These are phyloP conservation scores for Parochlus steinenii DNA, from an alignment of 2,888 invertebrate species.

Conservation along the genomic window DNA sequence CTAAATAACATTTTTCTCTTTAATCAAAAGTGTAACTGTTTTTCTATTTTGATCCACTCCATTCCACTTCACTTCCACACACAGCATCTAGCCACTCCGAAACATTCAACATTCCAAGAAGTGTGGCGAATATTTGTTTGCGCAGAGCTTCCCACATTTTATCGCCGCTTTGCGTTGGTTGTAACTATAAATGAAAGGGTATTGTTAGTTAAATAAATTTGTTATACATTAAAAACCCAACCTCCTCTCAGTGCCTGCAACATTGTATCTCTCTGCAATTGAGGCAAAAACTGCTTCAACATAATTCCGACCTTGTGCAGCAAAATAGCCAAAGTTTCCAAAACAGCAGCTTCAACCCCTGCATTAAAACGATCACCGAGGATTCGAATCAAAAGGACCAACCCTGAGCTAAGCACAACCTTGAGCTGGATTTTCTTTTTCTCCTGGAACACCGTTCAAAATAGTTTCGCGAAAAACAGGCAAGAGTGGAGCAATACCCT, in stretches of 20 bases:
- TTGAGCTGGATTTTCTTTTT: slow-evolving; percentile 89
- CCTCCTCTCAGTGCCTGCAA: slow-evolving; percentile 76
- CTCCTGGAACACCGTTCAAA: slow-evolving; percentile 84
- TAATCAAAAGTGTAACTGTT: too few species aligned
- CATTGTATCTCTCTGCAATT: slow-evolving; percentile 94
- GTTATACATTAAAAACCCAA: too few species aligned
- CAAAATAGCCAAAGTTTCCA: slow-evolving; percentile 85
- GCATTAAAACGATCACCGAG: slow-evolving; percentile 89
- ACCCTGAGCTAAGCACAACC: slow-evolving; percentile 93
- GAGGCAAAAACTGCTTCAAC: slow-evolving; percentile 95
- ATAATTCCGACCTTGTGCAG: slow-evolving; percentile 85
- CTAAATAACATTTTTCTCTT: too few species aligned
- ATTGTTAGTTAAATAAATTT: too few species aligned
- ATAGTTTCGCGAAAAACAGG: slow-evolving; percentile 94
- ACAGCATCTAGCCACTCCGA: slow-evolving; percentile 80
- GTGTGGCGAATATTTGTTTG: slow-evolving; percentile 51
- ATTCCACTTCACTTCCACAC: too few species aligned
- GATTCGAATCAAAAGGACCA: slow-evolving; percentile 94
- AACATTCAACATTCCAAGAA: slow-evolving; percentile 50
- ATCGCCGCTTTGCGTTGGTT: slow-evolving; percentile 65
- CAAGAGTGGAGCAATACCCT: slow-evolving; percentile 84
- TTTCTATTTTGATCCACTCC: too few species aligned
- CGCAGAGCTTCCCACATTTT: slow-evolving; percentile 73
- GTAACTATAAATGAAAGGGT: too few species aligned
- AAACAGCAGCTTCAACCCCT: slow-evolving; percentile 87